Conservation (phyloP, 2,888 invertebrate genomes). For the Rhamphomyia laevipes region DNA sequence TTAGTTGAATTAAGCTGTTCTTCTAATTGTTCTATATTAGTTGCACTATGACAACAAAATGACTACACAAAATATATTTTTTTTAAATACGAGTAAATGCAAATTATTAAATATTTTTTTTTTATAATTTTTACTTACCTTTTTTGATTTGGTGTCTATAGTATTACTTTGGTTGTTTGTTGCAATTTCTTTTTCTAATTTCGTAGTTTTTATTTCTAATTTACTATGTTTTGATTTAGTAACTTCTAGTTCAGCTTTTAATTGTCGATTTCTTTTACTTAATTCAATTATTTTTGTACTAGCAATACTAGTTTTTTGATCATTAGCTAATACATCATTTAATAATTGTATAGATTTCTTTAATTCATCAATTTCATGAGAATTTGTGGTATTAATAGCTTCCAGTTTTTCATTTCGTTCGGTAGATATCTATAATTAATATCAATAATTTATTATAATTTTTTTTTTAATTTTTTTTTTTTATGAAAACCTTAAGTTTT, state of each 20-base stretch:
- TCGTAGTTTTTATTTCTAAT: constrained; percentile 22
- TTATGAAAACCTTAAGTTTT: too few relatives aligned
- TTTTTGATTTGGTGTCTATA: too few relatives aligned
- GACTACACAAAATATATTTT: too few relatives aligned
- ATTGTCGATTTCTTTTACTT: constrained; percentile 30
- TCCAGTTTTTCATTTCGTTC: constrained; percentile 24
- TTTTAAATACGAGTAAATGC: too few relatives aligned
- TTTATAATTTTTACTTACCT: too few relatives aligned
- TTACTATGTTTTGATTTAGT: constrained; percentile 23
- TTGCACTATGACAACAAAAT: neutral
- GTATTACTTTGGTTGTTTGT: too few relatives aligned
- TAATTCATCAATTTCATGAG: constrained; percentile 26
- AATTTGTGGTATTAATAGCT: constrained; percentile 24
- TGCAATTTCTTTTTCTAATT: constrained; percentile 12
- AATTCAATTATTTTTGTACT: constrained; percentile 29
- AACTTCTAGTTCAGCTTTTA: constrained; percentile 28
- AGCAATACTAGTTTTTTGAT: too few relatives aligned
- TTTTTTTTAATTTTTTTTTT: too few relatives aligned
- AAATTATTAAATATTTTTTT: too few relatives aligned
- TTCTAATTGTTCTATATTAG: neutral
- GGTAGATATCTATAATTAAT: constrained; percentile 11
- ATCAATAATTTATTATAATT: too few relatives aligned
- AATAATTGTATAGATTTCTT: constrained; percentile 27
- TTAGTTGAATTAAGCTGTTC: neutral
- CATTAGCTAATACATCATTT: constrained; percentile 28